Conservation (phyloP, 1,140 invertebrate species). For the Ruditapes philippinarum region DNA sequence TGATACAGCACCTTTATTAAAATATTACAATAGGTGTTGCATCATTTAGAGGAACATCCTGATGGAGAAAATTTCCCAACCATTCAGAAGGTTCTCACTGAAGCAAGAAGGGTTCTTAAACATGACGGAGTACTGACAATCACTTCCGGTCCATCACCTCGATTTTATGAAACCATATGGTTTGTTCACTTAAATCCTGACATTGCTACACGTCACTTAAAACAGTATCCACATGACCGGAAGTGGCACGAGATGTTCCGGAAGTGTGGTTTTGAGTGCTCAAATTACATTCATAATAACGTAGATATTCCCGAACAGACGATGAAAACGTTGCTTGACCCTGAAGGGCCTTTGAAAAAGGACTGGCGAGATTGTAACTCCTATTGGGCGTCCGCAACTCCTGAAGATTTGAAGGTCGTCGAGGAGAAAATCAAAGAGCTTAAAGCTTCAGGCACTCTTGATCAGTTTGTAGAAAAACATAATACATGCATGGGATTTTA, state of each 20-base stretch:
- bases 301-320: neutral
- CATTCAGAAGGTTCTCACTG: constrained; percentile 1
- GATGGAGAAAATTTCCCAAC: constrained; percentile 7
- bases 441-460: neutral
- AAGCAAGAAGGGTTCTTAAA: constrained; percentile 20
- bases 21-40: constrained; percentile 36
- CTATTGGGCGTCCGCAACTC: constrained; percentile 30
- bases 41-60: constrained; percentile 24
- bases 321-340: neutral
- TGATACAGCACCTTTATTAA: no score
- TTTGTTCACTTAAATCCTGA: constrained; percentile 11
- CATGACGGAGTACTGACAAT: neutral
- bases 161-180: constrained; percentile 2
- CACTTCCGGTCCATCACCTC: neutral
- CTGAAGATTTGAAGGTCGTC: constrained; percentile 2
- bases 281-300: neutral
- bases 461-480: neutral
- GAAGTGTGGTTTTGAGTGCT: neutral
- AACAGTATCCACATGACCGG: neutral
- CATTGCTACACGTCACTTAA: neutral
- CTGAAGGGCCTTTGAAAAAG: constrained; percentile 22
- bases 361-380: constrained; percentile 45
- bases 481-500: neutral
- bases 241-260: constrained; percentile 4
- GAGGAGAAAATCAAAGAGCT: constrained; percentile 10